Evolutionary conservation across 2,113 vertebrate species (phyloP).

Genomic region (Takifugu flavidus): DNA sequence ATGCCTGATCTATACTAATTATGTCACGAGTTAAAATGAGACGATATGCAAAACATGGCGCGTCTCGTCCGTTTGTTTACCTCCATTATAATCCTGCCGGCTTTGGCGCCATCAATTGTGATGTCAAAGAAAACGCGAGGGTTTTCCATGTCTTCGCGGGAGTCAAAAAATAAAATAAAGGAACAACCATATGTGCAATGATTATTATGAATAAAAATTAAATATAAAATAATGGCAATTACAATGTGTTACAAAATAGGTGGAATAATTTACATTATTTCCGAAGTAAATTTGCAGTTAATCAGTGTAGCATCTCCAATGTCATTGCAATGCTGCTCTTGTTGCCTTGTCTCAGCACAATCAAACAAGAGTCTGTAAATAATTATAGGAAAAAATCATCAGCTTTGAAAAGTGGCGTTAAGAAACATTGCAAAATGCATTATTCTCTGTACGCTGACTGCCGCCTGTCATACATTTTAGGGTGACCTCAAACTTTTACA

Average conservation of each 20-base stretch:
- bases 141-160: conserved; percentile 61
- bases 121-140: conserved; percentile 79
- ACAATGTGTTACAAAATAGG: conserved; percentile 76
- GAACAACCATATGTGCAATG: conserved; percentile 52
- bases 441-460: conserved; percentile 21
- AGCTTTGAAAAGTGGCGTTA: conserved; percentile 42
- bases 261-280: conserved; percentile 73
- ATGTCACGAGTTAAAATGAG: neutral
- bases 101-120: conserved; percentile 22
- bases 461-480: conserved; percentile 45
- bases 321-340: conserved; percentile 37
- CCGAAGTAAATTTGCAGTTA: conserved; percentile 65
- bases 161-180: neutral
- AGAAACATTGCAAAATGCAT: conserved; percentile 36
- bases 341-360: conserved; percentile 23
- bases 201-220: conserved; percentile 69
- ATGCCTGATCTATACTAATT: too few species aligned
- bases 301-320: conserved; percentile 51
- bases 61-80: conserved; percentile 44
- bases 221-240: conserved; percentile 73
- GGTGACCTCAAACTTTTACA: conserved; percentile 36
- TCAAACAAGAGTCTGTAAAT: conserved; percentile 15
- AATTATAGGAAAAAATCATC: conserved; percentile 31
- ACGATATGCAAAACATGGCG: neutral
- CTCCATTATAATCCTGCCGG: conserved; percentile 79